Base-by-base conservation (phyloP, 1,140 invertebrate species). In the Pseudomyrmex pallidus region DNA sequence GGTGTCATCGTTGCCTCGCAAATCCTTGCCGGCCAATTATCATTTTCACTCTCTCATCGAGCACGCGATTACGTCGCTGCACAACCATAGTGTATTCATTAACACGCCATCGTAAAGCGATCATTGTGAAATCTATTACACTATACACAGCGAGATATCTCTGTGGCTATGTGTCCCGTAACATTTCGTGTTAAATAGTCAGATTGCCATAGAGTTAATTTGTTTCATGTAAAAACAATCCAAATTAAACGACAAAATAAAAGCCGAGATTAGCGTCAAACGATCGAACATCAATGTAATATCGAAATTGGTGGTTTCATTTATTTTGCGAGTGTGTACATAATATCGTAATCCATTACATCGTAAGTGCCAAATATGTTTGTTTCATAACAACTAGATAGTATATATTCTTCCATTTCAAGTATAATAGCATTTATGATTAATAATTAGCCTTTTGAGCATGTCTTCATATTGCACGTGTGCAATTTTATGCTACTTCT, bases 1-100 rank as follows among this genome's bases (percentile, higher is more conserved):
- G 52, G 46, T 13, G 48, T 10, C 12, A 52, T 52, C 48, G 25
- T 46, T 72, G 13, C 35, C 76, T 70, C 12, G 54, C 20, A 80
- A 70, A 80, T 70, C 66, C 67, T 80, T 80, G 20, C 20, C 20
- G 64, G 35, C 54, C 66, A 70, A 72, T 78, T 78, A 78, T 80
- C 76, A 50, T 80, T 80, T 80, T 70, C 64, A 70, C 66, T 70
- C 76, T 61, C 64, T 80, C 66, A 8, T 78, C 20, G 52, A 20
- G 35, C 57, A 68, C 66, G 52, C 52, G 66, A 70, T 70, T 59
- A 68, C 52, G 64, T 68, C 35, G 9, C 35, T 48, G 64, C 54
- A 56, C 20, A n/a, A 80, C 12, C 66, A n/a, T 48, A 80, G 52
- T 17, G 44, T 46, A 80, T 80, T 59, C 66, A 80, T 80, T 72